phyloP scores from a whole-genome alignment of 1,140 invertebrate genomes.

The Temnothorax curvispinosus region DNA sequence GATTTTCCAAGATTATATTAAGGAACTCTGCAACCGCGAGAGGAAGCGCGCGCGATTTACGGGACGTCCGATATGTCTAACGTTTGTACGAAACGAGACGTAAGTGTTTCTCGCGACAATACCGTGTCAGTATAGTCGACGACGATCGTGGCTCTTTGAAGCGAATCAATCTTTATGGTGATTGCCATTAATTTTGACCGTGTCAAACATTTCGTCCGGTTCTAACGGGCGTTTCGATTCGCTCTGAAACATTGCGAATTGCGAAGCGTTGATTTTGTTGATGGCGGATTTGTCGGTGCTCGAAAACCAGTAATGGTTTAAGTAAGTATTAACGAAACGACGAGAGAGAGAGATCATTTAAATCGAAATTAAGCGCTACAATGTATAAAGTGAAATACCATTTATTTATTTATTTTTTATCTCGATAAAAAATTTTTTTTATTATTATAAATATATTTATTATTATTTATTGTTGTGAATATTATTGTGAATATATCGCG shows the following conservation, averaged over 20 bases:
- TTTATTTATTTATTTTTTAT: neutral
- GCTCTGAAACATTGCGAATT: neutral
- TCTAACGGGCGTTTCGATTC: neutral
- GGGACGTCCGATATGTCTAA: neutral
- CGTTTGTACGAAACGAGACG: neutral
- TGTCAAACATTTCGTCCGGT: neutral
- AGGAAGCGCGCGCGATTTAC: constrained; percentile 3
- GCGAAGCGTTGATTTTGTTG: constrained; percentile 6
- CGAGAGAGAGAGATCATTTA: neutral
- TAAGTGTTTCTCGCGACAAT: neutral
- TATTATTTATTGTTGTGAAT: neutral
- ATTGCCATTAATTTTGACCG: neutral
- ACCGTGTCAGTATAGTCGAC: neutral
- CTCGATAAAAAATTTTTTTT: neutral
- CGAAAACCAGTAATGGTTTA: neutral
- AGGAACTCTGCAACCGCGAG: neutral
- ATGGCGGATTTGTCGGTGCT: neutral
- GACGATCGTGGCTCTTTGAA: neutral
- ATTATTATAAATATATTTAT: neutral
- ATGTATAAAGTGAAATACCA: neutral
- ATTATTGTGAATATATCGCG: neutral
- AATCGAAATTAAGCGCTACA: neutral
- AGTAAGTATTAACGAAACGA: neutral
- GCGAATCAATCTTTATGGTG: neutral
- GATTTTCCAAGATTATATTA: constrained; percentile 3